Evolutionary conservation across 1,140 invertebrate species (phyloP), one percentile per base, ranked within the genome.

Genomic region (Drosophila triauraria): DNA sequence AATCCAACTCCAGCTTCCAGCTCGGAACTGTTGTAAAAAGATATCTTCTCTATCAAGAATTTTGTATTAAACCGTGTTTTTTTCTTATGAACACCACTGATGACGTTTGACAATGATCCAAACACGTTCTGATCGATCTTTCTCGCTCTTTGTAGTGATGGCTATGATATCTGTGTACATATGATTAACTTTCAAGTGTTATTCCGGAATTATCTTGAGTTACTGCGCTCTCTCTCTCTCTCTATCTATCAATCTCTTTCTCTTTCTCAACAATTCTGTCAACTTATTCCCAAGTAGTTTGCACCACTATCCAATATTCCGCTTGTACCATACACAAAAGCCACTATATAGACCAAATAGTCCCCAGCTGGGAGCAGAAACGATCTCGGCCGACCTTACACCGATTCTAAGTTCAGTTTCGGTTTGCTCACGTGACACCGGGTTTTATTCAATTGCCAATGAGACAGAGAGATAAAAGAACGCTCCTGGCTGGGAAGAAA

Each of bases 151-250:
- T 71, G 46, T 75, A 67, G 75, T 74, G 68, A 60, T 56, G 53
- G 44, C 69, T 74, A 72, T 72, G 43, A 78, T n/a, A 61, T 79
- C 77, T 74, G 71, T 85, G 82, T 92, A 91, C 69, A 92, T 92
- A 92, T 71, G 61, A 76, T 90, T 92, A 92, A 92, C 78, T 92
- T 92, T 92, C 91, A 57, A 84, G 48, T 78, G 82, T 92, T 92
- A 91, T 92, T 92, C 91, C 91, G 91, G 91, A 92, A 92, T 92
- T 92, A 83, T 84, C 57, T 82, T 82, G 65, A 78, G 75, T 78
- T 78, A 70, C 32, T 75, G 54, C 57, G 50, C 54, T 78, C 58
- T 78, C 58, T 80, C 48, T 82, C 35, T 82, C 64, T 69, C 25
- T 82, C 35, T 82, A 60, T 69, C 25, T 56, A 60, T 71, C 25